A percentile compares a stretch with the other conserved stretches of the same genome.
Conservation (phyloP, 2,797 vertebrate species). For the Pipistrellus pygmaeus region DNA sequence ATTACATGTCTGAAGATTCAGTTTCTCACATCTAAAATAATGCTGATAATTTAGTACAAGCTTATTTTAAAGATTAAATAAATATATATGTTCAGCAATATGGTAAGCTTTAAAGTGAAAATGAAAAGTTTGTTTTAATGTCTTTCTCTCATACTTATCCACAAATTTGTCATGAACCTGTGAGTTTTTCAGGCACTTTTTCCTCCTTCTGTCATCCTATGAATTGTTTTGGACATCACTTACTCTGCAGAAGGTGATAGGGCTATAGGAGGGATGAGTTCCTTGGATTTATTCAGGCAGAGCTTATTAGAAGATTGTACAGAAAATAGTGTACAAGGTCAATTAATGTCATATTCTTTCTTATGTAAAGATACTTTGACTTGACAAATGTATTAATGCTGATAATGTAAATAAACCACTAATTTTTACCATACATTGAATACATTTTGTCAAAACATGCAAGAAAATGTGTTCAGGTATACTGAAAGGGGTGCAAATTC, state of each 20-base stretch:
- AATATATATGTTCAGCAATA: background rate
- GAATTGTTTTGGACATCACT: background rate
- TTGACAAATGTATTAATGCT: background rate
- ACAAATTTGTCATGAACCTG: background rate
- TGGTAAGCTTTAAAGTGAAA: background rate
- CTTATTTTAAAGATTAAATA: background rate
- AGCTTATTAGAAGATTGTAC: background rate
- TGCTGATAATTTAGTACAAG: background rate
- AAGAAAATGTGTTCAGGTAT: background rate
- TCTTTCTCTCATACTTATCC: background rate
- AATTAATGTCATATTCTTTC: background rate
- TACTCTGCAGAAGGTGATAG: background rate
- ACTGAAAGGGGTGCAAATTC: background rate
- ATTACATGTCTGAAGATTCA: background rate
- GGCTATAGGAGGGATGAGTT: background rate
- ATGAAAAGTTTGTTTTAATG: conserved; percentile 15
- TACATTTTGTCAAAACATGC: background rate
- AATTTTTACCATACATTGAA: background rate
- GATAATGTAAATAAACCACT: background rate
- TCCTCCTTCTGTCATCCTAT: background rate
- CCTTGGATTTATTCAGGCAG: background rate
- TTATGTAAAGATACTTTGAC: conserved; percentile 13
- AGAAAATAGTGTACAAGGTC: background rate
- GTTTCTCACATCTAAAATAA: conserved; percentile 15
- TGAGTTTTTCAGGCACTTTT: background rate